Conservation (phyloP, 2,888 invertebrate species). For the Machimus atricapillus region DNA sequence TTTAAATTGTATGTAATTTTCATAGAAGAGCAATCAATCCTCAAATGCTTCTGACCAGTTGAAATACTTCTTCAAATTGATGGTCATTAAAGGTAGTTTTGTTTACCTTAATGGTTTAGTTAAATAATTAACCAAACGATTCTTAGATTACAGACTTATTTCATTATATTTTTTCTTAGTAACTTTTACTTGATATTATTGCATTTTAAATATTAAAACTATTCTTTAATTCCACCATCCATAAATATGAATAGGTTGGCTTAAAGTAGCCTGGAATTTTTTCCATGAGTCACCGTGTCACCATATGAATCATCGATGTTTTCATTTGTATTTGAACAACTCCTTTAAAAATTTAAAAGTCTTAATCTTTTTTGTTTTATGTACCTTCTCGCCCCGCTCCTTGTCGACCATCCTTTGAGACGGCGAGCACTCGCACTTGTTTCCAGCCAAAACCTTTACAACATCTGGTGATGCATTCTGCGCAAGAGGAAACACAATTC, state of each 20-base stretch:
- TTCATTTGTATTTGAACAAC: neutral
- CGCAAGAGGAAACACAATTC: conserved; percentile 49
- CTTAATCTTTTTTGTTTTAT: neutral
- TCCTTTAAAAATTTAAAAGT: neutral
- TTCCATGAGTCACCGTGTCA: neutral
- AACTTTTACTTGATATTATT: neutral
- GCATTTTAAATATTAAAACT: neutral
- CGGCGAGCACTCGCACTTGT: conserved; percentile 81
- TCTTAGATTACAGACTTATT: too few species aligned
- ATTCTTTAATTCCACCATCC: neutral
- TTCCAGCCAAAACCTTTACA: conserved; percentile 83
- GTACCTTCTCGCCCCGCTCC: conserved; percentile 82
- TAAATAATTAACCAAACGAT: too few species aligned
- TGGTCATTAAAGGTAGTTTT: too few species aligned
- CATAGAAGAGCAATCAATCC: too few species aligned
- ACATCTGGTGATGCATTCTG: conserved; percentile 88
- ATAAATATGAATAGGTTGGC: neutral
- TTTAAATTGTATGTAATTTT: too few species aligned
- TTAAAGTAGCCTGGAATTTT: neutral
- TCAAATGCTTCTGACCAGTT: too few species aligned
- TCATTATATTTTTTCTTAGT: too few species aligned
- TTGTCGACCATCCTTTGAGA: conserved; percentile 78
- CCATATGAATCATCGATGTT: neutral
- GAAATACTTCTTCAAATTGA: too few species aligned
- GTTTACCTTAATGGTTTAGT: too few species aligned